A percentile compares a stretch with the other conserved stretches of the same genome.
These are phyloP conservation scores for Galagoides demidoff DNA, from an alignment of 2,797 vertebrate genomes.

Conservation along the genomic window DNA sequence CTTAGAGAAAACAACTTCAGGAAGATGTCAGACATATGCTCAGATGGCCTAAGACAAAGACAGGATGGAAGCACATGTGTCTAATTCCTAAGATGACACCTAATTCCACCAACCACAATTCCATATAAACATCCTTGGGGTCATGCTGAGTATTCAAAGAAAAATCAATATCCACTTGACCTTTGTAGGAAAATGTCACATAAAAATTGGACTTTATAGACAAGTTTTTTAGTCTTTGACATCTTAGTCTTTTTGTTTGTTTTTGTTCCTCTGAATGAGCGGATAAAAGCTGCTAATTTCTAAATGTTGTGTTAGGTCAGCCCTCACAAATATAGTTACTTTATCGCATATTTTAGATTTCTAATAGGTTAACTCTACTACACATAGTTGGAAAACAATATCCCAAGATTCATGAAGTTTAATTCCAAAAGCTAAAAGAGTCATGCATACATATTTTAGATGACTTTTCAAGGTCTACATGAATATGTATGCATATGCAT, in stretches of 20 bases:
- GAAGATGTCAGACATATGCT: not conserved
- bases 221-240: not conserved
- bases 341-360: not conserved
- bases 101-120: not conserved
- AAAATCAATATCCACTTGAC: slow-evolving; percentile 66
- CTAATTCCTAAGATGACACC: not conserved
- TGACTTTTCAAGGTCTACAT: not conserved
- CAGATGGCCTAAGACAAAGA: not conserved
- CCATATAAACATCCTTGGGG: not conserved
- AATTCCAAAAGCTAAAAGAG: slow-evolving; percentile 16
- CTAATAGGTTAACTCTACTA: not conserved
- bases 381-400: not conserved
- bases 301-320: not conserved
- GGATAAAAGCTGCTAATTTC: slow-evolving; percentile 1
- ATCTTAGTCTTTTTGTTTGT: slow-evolving; percentile 3
- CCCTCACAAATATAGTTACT: not conserved
- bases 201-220: not conserved
- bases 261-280: slow-evolving; percentile 7
- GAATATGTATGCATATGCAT: not conserved
- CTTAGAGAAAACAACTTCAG: slow-evolving; percentile 16
- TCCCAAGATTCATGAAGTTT: not conserved
- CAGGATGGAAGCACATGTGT: slow-evolving; percentile 6
- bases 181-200: slow-evolving; percentile 34
- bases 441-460: not conserved
- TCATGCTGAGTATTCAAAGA: slow-evolving; percentile 19